phyloP scores from a whole-genome alignment of 2,797 vertebrate species.

The Syngnathus acus region DNA sequence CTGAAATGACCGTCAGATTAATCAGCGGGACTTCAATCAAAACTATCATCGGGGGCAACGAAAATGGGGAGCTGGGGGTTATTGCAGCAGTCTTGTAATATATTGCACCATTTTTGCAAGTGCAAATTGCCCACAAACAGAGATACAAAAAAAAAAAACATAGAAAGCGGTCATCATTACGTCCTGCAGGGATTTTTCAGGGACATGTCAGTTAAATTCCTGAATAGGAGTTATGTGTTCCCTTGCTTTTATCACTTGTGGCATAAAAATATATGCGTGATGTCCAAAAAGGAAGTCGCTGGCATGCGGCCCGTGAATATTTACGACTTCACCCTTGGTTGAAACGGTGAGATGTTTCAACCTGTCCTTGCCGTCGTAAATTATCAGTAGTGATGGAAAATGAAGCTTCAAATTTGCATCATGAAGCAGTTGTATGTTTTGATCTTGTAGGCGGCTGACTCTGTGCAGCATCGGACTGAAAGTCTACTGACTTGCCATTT shows the following conservation, averaged over 20 bases:
- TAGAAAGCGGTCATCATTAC: background rate
- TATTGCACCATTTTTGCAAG: background rate
- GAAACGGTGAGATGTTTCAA: background rate
- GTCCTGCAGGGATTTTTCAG: background rate
- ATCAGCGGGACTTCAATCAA: background rate
- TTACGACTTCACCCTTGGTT: constrained; percentile 1
- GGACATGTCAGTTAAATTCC: background rate
- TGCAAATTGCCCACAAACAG: background rate
- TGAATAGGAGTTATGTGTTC: background rate
- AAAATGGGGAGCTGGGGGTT: too few species aligned
- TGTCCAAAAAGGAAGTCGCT: background rate
- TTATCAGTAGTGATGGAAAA: background rate
- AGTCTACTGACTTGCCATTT: too few species aligned
- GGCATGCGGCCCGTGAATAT: background rate
- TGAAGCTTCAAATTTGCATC: too few species aligned
- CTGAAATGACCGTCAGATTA: background rate
- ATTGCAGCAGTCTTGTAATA: background rate
- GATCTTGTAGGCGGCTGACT: too few species aligned
- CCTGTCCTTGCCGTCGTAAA: background rate
- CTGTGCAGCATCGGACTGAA: too few species aligned
- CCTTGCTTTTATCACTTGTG: background rate
- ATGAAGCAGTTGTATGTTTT: too few species aligned
- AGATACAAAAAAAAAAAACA: background rate
- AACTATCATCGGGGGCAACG: background rate
- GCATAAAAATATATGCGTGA: background rate